These are phyloP conservation scores for Sitodiplosis mosellana DNA, from an alignment of 1,140 invertebrate species.

Conservation along the genomic window DNA sequence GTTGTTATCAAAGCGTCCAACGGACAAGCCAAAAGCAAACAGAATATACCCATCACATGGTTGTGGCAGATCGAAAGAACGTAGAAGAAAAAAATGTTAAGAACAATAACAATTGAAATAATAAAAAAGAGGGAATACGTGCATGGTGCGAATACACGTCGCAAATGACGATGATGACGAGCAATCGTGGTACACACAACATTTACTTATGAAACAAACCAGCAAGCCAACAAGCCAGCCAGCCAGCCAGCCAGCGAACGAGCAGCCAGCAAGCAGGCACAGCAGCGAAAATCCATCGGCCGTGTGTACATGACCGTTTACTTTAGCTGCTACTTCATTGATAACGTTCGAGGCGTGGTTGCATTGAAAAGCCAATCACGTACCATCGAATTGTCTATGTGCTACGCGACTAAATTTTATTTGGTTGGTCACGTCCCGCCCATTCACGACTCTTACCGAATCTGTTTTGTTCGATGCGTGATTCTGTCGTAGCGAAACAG, in stretches of 20 bases:
- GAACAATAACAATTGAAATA: too few relatives aligned
- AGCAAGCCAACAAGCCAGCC: background rate
- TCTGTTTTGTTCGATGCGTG: conserved; percentile 14
- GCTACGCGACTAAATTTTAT: conserved; percentile 2
- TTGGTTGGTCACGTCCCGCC: conserved; percentile 22
- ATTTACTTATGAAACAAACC: background rate
- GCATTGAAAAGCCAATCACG: conserved; percentile 13
- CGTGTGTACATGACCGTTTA: too few relatives aligned
- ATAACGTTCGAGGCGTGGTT: conserved; percentile 4
- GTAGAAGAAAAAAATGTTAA: too few relatives aligned
- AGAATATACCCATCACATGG: too few relatives aligned
- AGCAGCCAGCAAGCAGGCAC: background rate
- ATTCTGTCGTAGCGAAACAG: conserved; percentile 14
- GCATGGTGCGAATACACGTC: background rate
- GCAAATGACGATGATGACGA: background rate
- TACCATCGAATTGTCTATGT: conserved; percentile 10
- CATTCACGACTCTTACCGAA: conserved; percentile 20
- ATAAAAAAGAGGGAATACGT: too few relatives aligned
- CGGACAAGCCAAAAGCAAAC: too few relatives aligned
- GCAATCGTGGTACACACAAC: background rate
- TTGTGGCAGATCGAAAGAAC: too few relatives aligned
- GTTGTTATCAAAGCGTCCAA: too few relatives aligned
- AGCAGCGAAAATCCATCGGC: background rate
- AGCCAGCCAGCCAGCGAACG: background rate
- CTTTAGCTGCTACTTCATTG: conserved; percentile 1